Evolutionary conservation across 2,797 vertebrate genomes (phyloP).

Genomic region (Epinephelus malabaricus): DNA sequence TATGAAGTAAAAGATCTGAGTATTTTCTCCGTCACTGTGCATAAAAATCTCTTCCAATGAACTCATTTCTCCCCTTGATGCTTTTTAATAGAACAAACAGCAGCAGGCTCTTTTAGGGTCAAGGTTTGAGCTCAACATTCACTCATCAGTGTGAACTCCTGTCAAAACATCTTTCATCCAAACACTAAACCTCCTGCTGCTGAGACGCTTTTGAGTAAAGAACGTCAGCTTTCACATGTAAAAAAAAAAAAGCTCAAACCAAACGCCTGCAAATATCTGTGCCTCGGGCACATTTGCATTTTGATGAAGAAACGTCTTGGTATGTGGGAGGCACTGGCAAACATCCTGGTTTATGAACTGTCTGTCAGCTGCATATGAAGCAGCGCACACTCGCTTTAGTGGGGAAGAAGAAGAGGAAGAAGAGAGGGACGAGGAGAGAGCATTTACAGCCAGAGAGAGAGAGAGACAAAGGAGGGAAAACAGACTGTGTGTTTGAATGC

Average conservation of each 20-base stretch:
- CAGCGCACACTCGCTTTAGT: conserved; percentile 39
- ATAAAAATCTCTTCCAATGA: not conserved
- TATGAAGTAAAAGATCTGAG: not conserved
- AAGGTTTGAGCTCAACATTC: conserved; percentile 1
- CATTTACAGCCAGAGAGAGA: conserved; percentile 22
- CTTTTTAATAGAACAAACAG: conserved; percentile 2
- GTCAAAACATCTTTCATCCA: conserved; percentile 17
- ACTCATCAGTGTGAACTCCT: not conserved
- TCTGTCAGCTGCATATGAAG: conserved; percentile 66
- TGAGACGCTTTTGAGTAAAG: not conserved
- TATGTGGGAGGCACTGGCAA: conserved; percentile 81
- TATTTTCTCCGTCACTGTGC: not conserved
- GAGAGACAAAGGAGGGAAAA: conserved; percentile 39
- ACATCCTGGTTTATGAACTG: conserved; percentile 70
- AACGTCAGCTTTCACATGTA: conserved; percentile 15
- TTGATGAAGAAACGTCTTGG: conserved; percentile 68
- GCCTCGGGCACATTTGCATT: conserved; percentile 69
- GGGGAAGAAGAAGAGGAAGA: conserved; percentile 23
- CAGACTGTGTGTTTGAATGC: conserved; percentile 37
- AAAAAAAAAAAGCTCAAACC: not conserved
- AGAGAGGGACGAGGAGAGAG: conserved; percentile 8
- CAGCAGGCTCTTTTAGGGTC: conserved; percentile 12
- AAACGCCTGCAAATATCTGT: conserved; percentile 52
- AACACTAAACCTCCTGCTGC: conserved; percentile 10
- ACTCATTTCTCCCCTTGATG: not conserved